Conservation (phyloP, 2,113 vertebrate species). For the Erinaceus europaeus region DNA sequence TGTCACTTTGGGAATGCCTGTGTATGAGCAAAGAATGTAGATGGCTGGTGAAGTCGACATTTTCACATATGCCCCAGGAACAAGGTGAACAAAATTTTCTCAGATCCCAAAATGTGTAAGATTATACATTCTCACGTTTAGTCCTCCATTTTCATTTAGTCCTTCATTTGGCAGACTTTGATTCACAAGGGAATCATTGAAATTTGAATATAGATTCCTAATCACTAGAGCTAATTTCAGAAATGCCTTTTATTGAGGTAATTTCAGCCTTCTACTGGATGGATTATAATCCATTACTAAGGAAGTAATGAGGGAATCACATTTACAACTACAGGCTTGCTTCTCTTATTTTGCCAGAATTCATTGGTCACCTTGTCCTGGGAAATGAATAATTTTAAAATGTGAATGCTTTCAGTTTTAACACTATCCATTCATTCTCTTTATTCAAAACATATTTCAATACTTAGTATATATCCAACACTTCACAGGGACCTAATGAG, state of each 20-base stretch:
- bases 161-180: not conserved
- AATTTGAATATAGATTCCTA: slow-evolving; percentile 14
- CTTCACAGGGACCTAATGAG: not conserved
- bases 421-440: not conserved
- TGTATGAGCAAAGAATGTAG: not conserved
- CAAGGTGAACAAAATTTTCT: not conserved
- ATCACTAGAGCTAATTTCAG: not conserved
- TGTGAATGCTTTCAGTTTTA: not conserved
- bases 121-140: not conserved
- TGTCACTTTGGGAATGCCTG: not conserved
- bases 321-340: slow-evolving; percentile 40
- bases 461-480: not conserved
- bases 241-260: not conserved
- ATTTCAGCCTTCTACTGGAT: not conserved
- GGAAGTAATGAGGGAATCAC: slow-evolving; percentile 41
- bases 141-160: not conserved
- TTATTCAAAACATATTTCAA: not conserved
- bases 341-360: slow-evolving; percentile 50
- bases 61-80: not conserved
- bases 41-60: not conserved
- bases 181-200: not conserved
- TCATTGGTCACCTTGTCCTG: not conserved
- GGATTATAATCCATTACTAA: slow-evolving; percentile 20
- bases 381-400: slow-evolving; percentile 4
- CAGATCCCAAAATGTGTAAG: not conserved